Evolutionary conservation across 2,113 vertebrate genomes (phyloP).

Genomic region (Arizona elegans): DNA sequence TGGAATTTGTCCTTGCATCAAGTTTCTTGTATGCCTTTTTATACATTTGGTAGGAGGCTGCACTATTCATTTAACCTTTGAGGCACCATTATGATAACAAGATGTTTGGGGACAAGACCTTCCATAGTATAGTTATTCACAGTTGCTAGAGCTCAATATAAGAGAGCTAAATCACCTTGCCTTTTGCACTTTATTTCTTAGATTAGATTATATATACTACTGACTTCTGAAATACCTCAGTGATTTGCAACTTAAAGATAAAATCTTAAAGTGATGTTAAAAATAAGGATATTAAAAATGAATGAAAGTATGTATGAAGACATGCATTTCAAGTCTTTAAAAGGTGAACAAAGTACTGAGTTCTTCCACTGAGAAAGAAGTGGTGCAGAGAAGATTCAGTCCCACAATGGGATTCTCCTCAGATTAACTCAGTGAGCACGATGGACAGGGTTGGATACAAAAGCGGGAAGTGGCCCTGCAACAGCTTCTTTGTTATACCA

Average conservation of each 20-base stretch:
- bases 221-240: background rate
- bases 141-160: background rate
- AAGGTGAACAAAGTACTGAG: background rate
- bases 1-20: background rate
- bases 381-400: background rate
- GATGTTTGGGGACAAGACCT: background rate
- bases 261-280: background rate
- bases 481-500: background rate
- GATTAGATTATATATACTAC: background rate
- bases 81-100: rapidly evolving
- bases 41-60: background rate
- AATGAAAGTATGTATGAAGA: background rate
- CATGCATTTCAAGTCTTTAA: background rate
- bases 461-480: too few species aligned
- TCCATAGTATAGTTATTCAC: background rate
- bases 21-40: background rate
- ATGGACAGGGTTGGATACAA: background rate
- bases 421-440: background rate
- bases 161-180: background rate
- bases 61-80: background rate
- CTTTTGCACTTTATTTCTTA: background rate
- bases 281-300: background rate
- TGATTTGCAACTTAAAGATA: background rate
- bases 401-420: background rate
- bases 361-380: background rate